Evolutionary conservation across 53 echinoderm and acorn worm genomes (phyloP), one percentile per base, ranked within the genome.

Genomic region (Echinarachnius parma): DNA sequence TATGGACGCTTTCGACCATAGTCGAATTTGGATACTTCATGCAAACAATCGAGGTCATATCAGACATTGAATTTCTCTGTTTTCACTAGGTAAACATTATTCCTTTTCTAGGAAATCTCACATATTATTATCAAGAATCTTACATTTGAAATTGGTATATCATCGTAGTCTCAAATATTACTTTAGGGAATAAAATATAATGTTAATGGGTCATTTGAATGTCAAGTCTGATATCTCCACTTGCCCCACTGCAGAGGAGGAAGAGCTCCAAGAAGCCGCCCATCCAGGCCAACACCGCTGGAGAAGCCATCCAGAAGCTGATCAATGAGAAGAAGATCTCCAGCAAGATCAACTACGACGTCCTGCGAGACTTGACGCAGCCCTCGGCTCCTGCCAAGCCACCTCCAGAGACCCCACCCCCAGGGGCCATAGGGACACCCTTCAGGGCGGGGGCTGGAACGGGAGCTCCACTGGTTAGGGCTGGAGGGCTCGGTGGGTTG

Each of bases 311-410:
- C 14, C 90, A 95, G 54, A 95, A 95, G 61, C 78, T 95, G 5
- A 34, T 95, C n/a, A 78, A 81, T 26, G 96, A 95, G 76, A 91
- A 84, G 80, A 95, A 87, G 54, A 95, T 95, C 64, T 95, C 96
- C 21, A 87, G 91, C 50, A 95, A 95, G 69, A 95, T 95, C 42
- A 95, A 95, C 54, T 95, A 95, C 32, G 96, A 95, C 46, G 96
- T 95, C 2, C 72, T 95, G 23, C 71, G 91, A 52, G 91, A 91
- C 42, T 70, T 95, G 4, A 62, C 77, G 26, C 61, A 77, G 61
- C 77, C 77, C 24, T 10, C 23, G 19, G 11, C 61, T 27, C 4
- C 60, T 30, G 27, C 36, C 13, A 75, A 19, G 46, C 59, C 76
- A 4, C 8, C 58, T 24, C 59, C 31, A 46, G 47, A 48, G 21